phyloP scores from a whole-genome alignment of 1,140 invertebrate genomes.

The Palaemon carinicauda region DNA sequence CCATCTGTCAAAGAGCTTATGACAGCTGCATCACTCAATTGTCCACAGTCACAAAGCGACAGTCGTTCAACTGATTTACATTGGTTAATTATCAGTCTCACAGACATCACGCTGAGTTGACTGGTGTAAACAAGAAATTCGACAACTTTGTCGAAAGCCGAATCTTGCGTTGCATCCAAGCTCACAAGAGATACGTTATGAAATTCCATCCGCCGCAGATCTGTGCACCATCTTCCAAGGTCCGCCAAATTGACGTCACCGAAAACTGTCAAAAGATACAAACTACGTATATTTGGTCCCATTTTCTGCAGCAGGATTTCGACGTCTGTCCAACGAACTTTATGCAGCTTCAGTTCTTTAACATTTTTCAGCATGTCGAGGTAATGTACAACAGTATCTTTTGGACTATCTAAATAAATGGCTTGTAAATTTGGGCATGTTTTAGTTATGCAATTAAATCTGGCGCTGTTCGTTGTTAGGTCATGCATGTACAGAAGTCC shows the following conservation, averaged over 20 bases:
- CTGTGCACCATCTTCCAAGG: conserved; percentile 23
- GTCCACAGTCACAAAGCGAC: conserved; percentile 22
- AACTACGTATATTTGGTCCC: conserved; percentile 21
- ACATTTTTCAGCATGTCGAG: conserved; percentile 27
- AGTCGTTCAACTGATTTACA: conserved; percentile 23
- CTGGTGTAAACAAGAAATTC: conserved; percentile 34
- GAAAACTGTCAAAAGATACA: conserved; percentile 35
- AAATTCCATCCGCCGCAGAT: conserved; percentile 23
- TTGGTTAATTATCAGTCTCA: conserved; percentile 25
- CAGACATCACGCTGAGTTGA: background rate
- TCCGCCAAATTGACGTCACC: conserved; percentile 24
- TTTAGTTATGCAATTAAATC: background rate
- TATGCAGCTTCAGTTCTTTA: conserved; percentile 27
- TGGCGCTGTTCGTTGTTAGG: background rate
- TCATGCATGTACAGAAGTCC: conserved; percentile 28
- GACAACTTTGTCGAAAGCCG: background rate
- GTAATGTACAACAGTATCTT: conserved; percentile 25
- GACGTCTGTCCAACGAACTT: conserved; percentile 41
- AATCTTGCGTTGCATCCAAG: background rate
- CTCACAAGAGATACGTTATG: conserved; percentile 1
- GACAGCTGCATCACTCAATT: conserved; percentile 10
- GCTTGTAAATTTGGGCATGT: conserved; percentile 18
- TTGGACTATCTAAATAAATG: conserved; percentile 37
- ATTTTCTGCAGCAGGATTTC: conserved; percentile 18
- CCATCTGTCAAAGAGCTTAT: background rate